phyloP scores from a whole-genome alignment of 2,888 invertebrate species.

The Platycheirus albimanus region DNA sequence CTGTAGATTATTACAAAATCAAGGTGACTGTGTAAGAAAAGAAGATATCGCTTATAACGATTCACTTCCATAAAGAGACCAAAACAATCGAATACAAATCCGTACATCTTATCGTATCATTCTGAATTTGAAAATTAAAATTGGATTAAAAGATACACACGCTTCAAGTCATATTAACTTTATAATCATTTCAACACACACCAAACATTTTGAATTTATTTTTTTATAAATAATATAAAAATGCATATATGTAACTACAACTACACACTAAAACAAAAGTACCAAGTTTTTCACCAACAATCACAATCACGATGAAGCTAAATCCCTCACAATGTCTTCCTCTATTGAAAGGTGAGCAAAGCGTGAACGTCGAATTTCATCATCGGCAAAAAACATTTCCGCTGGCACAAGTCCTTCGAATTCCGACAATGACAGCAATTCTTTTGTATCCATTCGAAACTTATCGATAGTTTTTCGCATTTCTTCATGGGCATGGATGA shows the following conservation, averaged over 20 bases:
- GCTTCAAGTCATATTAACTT: neutral
- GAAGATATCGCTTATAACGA: too few species aligned
- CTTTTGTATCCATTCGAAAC: conserved; percentile 81
- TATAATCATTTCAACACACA: neutral
- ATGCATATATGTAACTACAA: neutral
- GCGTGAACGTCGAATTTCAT: conserved; percentile 55
- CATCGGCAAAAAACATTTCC: conserved; percentile 78
- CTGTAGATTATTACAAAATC: too few species aligned
- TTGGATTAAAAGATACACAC: too few species aligned
- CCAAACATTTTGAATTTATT: neutral
- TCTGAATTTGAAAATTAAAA: too few species aligned
- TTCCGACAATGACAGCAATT: conserved; percentile 79
- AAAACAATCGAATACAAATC: too few species aligned
- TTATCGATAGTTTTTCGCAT: conserved; percentile 79
- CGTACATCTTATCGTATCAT: too few species aligned
- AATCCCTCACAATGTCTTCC: conserved; percentile 49
- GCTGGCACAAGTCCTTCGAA: conserved; percentile 79
- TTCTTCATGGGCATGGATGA: conserved; percentile 79
- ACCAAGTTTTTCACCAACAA: neutral
- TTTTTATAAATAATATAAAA: neutral
- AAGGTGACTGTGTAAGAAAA: too few species aligned
- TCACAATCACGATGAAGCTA: conserved; percentile 51
- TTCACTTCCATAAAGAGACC: too few species aligned
- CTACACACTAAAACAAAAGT: neutral
- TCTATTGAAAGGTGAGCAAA: conserved; percentile 51